Evolutionary conservation across 2,888 invertebrate genomes (phyloP), one percentile per base, ranked within the genome.

Genomic region (Keiferia lycopersicella): DNA sequence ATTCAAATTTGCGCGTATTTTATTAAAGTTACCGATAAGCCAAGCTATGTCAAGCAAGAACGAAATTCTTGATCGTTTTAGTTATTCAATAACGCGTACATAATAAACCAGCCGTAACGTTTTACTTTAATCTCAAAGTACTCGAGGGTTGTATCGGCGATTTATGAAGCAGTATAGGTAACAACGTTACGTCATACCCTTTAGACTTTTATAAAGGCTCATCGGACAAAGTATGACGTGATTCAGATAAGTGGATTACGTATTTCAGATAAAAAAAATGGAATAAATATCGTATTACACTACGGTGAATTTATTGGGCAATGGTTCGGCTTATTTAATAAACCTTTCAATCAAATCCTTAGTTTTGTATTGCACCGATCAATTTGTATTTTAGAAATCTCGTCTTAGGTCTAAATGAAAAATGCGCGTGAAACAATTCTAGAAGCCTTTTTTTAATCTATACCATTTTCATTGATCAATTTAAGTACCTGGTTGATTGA

Each of bases 211-310:
- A 45, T 45, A 16, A n/a, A 16, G 16, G 45, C n/a, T 45, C 16
- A 16, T 16, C 45, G 45, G 45, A 45, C 45, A 16, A 45, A 45
- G 45, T 14, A 11, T 45, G 45, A 63, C 30, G 38, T 26, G 26
- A 50, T 61, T 22, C 18, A 62, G 45, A 45, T 45, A 45, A 45
- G n/a, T 45, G 45, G n/a, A 45, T 45, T 45, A 16, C 45, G 16
- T 45, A 45, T 45, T 45, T 2, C n/a, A 45, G 45, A 45, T 45
- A 16, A 45, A 3, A 41, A 41, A 41, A n/a, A 16, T 45, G n/a
- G 16, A 4, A 45, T 16, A 45, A n/a, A 6, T n/a, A n/a, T 6
- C 16, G 45, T 45, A 45, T 16, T 16, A 4, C 34, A 34, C 7
- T 34, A 34, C 34, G 34, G 34, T 34, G 34, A 34, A 8, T 34